Evolutionary conservation across 2,888 invertebrate species (phyloP), one percentile per base, ranked within the genome.

Genomic region (Cryptops parisi): DNA sequence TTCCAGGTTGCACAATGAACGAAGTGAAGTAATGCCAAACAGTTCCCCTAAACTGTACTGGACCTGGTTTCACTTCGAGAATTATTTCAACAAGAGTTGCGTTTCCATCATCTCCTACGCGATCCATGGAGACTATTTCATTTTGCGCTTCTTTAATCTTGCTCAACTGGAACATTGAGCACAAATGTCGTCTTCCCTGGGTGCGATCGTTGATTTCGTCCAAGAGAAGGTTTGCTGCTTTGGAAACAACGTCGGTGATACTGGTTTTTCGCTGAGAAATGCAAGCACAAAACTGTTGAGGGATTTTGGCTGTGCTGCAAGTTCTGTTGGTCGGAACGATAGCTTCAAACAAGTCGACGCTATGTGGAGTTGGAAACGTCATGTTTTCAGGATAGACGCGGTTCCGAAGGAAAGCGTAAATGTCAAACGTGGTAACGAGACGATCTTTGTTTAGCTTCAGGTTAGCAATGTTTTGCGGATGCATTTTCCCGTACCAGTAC

Each of bases 261-360:
- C 4, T 22, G n/a, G 74, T 64, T 19, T 85, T 64, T 58, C 76
- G 74, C 47, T 70, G 70, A 50, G 78, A 76, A 63, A 86, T 82
- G 60, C 93, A 93, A 23, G 87, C 84, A 67, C 93, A 93, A 83
- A 84, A 93, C 65, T 89, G 85, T 23, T 81, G 78, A 0, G 80
- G 78, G 55, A 94, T 85, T 1, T 75, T 79, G 0, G 91, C 90
- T 55, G 74, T 72, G 47, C 76, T 72, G 65, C 93, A 94, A 0
- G 82, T 85, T 44, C 91, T 73, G 54, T 77, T 74, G 38, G 66
- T 67, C 0, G 84, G 80, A 55, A n/a, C n/a, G n/a, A 93, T 75
- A 0, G 79, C 77, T 22, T 80, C 68, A 66, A 93, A 89, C 48
- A 88, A 74, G 66, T 88, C 89, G 5, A 82, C 78, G 2, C 82